Percentiles rank a stretch among this genome's conserved stretches.
Conservation (phyloP, 2,797 vertebrate species). For the Limosa lapponica region DNA sequence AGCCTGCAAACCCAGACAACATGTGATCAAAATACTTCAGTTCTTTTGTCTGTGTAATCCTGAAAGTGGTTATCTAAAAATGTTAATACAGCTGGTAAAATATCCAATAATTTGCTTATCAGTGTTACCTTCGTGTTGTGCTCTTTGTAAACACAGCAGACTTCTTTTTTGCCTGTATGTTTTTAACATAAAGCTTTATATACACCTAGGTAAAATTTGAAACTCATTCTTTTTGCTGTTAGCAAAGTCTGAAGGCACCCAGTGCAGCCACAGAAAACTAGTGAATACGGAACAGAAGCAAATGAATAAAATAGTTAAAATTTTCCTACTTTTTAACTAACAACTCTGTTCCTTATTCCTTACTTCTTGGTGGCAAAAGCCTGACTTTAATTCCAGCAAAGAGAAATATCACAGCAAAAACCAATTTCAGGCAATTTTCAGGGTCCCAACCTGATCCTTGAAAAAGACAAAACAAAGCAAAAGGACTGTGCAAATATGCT, state of each 20-base stretch:
- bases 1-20: background rate
- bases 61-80: background rate
- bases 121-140: background rate
- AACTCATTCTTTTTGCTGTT: background rate
- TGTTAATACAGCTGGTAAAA: background rate
- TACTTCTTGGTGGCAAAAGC: background rate
- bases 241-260: background rate
- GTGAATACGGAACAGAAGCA: background rate
- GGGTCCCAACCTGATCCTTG: background rate
- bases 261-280: background rate
- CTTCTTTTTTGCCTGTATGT: background rate
- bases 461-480: background rate
- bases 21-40: background rate
- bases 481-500: background rate
- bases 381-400: background rate
- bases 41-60: background rate
- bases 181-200: background rate
- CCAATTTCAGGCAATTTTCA: background rate
- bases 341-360: background rate
- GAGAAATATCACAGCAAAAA: background rate
- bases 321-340: background rate
- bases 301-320: background rate
- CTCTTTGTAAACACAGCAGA: background rate
- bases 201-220: background rate
- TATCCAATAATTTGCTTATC: background rate